phyloP scores from a whole-genome alignment of 2,797 vertebrate genomes.

The Rhyacichthys aspro region DNA sequence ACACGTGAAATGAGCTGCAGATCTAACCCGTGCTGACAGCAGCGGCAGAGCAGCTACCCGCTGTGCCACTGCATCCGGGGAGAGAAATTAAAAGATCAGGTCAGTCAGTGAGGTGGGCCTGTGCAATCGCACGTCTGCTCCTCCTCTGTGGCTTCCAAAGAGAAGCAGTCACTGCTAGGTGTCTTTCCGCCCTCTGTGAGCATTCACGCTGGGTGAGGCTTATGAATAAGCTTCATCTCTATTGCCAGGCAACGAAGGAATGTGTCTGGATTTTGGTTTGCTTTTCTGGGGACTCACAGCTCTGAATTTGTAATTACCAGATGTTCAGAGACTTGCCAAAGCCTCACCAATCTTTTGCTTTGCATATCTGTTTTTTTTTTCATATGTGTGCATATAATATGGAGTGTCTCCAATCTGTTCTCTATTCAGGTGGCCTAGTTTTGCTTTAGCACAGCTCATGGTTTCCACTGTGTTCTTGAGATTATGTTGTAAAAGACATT shows the following conservation, averaged over 20 bases:
- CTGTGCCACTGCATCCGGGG: constrained; percentile 56
- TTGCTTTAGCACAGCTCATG: constrained; percentile 21
- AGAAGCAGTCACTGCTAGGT: constrained; percentile 39
- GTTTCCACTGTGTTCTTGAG: neutral
- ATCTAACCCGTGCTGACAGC: constrained; percentile 72
- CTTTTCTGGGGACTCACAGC: constrained; percentile 57
- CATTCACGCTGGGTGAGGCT: constrained; percentile 64
- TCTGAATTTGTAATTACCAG: constrained; percentile 70
- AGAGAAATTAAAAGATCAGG: constrained; percentile 76
- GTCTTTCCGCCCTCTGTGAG: constrained; percentile 52
- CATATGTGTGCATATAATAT: constrained; percentile 27
- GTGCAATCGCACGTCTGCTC: constrained; percentile 39
- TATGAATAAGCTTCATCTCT: constrained; percentile 65
- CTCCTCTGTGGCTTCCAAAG: constrained; percentile 37
- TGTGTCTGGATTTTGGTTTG: constrained; percentile 57
- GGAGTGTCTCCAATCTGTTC: constrained; percentile 19
- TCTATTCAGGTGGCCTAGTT: constrained; percentile 28
- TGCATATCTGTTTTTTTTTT: constrained; percentile 42
- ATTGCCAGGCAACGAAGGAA: constrained; percentile 74
- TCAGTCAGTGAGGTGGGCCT: constrained; percentile 43
- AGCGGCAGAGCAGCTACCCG: constrained; percentile 56
- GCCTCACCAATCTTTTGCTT: constrained; percentile 47
- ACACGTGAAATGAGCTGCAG: constrained; percentile 84
- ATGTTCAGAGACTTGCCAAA: constrained; percentile 71
- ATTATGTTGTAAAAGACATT: neutral